A percentile compares a stretch with the other conserved stretches of the same genome.
Evolutionary conservation across 2,888 invertebrate species (phyloP).

Genomic region (Cacoxenus indagator): DNA sequence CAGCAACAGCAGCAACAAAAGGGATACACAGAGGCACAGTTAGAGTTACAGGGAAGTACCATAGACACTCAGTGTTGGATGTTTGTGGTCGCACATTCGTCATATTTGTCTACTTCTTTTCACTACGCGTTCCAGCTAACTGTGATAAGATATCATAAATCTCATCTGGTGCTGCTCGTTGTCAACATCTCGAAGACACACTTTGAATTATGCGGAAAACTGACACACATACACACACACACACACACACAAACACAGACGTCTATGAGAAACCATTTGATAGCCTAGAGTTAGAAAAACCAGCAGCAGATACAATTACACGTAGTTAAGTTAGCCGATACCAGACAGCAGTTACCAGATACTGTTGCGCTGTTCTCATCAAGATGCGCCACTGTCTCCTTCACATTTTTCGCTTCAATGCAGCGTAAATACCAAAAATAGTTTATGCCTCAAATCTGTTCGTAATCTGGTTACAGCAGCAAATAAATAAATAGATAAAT

Average conservation of each 20-base stretch:
- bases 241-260: too few species aligned
- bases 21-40: too few species aligned
- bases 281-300: background rate
- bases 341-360: background rate
- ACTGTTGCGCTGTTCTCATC: background rate
- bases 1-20: background rate
- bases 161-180: too few species aligned
- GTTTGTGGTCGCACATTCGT: background rate
- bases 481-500: background rate
- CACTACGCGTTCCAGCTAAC: background rate
- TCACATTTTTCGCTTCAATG: background rate
- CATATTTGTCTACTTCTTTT: background rate
- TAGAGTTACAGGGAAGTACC: too few species aligned
- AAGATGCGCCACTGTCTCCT: background rate
- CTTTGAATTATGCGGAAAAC: background rate
- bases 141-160: constrained; percentile 12
- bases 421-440: constrained; percentile 16
- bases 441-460: constrained; percentile 12
- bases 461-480: constrained; percentile 1
- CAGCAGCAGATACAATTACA: constrained; percentile 11
- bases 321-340: too few species aligned
- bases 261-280: background rate
- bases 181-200: too few species aligned
- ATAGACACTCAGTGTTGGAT: too few species aligned
- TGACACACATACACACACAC: background rate